Evolutionary conservation across 1,140 invertebrate genomes (phyloP), one percentile per base, ranked within the genome.

Genomic region (Drosophila tropicalis): DNA sequence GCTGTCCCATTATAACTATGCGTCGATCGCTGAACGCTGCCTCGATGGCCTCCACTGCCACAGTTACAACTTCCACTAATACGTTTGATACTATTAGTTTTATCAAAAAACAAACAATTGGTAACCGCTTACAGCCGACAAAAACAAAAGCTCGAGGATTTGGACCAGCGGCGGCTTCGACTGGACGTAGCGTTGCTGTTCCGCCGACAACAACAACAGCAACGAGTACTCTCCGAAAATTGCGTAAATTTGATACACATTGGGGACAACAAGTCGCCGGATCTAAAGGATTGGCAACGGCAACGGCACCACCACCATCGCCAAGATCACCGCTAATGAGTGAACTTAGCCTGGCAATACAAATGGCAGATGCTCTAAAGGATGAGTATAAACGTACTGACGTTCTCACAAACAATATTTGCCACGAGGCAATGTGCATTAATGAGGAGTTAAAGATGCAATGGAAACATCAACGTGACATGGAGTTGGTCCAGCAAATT

Each of bases 261-360:
- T 2, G n/a, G 19, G 40, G 44, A 55, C 72, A 9, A 47, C 72
- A 9, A 39, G 44, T 12, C 17, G 29, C 56, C 1, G 57, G 10
- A 19, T 39, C 34, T 39, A 25, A 55, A 51, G 44, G 51, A 56
- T 51, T 63, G 44, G 70, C 55, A n/a, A n/a, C n/a, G n/a, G n/a
- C n/a, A n/a, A n/a, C n/a, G n/a, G n/a, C 67, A 5, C 62, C 80
- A n/a, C 82, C 82, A 5, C 77, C 81, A 3, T 85, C 82, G 3
- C 82, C 82, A 0, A 78, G 82, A 1, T 75, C 40, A n/a, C 65
- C 72, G 0, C 55, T 60, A 32, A 36, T 55, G 3, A 22, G 9
- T 10, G 78, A 74, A 15, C 15, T 63, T 3, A 40, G 39, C 17
- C 7, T 36, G 17, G 51, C 75, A 12, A 7, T 76, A 32, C 17